Conservation (phyloP, 2,888 invertebrate genomes). For the Marronus borbonicus region DNA sequence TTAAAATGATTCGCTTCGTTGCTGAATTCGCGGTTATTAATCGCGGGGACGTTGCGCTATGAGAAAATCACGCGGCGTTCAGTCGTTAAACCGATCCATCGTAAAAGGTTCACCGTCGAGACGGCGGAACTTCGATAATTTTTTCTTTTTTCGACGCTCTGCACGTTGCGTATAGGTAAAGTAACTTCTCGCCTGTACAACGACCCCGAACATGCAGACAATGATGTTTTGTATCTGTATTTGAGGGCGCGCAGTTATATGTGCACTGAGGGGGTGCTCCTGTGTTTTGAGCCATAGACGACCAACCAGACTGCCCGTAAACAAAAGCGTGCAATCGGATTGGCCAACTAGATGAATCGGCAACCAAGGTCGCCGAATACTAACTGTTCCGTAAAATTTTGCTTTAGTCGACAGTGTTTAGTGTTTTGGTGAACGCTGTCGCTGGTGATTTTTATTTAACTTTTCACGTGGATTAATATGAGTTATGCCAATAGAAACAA, state of each 20-base stretch:
- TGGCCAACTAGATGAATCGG: slow-evolving; percentile 48
- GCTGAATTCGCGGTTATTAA: slow-evolving; percentile 30
- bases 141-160: slow-evolving; percentile 49
- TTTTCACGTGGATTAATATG: slow-evolving; percentile 70
- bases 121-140: slow-evolving; percentile 55
- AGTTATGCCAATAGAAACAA: slow-evolving; percentile 78
- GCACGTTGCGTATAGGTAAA: slow-evolving; percentile 26
- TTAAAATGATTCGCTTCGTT: slow-evolving; percentile 25
- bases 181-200: slow-evolving; percentile 58
- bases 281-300: slow-evolving; percentile 62
- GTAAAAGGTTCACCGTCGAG: slow-evolving; percentile 49
- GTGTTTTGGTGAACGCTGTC: slow-evolving; percentile 46
- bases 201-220: slow-evolving; percentile 60
- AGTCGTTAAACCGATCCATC: slow-evolving; percentile 30
- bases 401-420: slow-evolving; percentile 34
- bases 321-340: slow-evolving; percentile 61
- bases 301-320: slow-evolving; percentile 64
- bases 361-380: slow-evolving; percentile 58
- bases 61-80: slow-evolving; percentile 21
- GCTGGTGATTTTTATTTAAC: slow-evolving; percentile 48
- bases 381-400: slow-evolving; percentile 60
- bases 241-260: slow-evolving; percentile 53
- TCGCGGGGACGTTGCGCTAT: slow-evolving; percentile 22
- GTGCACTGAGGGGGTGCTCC: slow-evolving; percentile 61
- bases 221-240: slow-evolving; percentile 45